Conservation (phyloP, 2,113 vertebrate genomes). For the Mesoclemmys tuberculata region DNA sequence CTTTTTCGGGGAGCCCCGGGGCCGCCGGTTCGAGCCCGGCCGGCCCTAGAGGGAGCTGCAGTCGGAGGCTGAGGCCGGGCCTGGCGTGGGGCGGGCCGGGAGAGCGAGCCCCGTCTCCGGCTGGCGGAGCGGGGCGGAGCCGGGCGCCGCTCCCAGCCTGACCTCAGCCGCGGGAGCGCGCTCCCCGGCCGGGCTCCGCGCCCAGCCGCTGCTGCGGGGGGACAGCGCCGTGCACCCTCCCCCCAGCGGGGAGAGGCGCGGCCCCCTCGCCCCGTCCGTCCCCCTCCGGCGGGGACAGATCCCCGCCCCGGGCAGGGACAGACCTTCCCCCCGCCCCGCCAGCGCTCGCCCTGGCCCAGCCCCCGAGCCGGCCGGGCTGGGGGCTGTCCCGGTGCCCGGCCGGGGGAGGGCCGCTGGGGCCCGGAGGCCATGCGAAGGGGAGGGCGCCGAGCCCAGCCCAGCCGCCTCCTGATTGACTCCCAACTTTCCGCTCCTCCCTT, state of each 20-base stretch:
- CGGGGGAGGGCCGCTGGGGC: not conserved
- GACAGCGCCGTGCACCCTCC: too few species aligned
- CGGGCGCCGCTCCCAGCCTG: not conserved
- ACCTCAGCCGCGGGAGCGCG: not conserved
- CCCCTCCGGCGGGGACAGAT: too few species aligned
- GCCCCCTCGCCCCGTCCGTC: too few species aligned
- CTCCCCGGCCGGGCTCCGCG: not conserved
- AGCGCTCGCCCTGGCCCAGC: not conserved
- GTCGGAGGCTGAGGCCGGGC: not conserved
- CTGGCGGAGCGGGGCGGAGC: not conserved
- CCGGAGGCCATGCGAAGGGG: constrained; percentile 6
- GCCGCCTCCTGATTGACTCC: constrained; percentile 65
- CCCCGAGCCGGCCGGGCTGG: not conserved
- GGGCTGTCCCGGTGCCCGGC: not conserved
- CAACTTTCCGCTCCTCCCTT: constrained; percentile 77
- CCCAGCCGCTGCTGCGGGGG: too few species aligned
- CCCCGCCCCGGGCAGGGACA: too few species aligned
- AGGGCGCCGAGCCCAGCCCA: constrained; percentile 23
- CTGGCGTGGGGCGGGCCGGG: not conserved
- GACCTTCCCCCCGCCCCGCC: too few species aligned
- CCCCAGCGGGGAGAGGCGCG: too few species aligned
- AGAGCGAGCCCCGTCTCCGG: not conserved
- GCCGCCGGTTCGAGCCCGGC: not conserved
- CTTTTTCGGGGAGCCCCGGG: too few species aligned
- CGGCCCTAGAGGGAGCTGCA: not conserved